These are phyloP conservation scores for Helicoverpa armigera DNA, from an alignment of 1,140 invertebrate genomes.

Conservation along the genomic window DNA sequence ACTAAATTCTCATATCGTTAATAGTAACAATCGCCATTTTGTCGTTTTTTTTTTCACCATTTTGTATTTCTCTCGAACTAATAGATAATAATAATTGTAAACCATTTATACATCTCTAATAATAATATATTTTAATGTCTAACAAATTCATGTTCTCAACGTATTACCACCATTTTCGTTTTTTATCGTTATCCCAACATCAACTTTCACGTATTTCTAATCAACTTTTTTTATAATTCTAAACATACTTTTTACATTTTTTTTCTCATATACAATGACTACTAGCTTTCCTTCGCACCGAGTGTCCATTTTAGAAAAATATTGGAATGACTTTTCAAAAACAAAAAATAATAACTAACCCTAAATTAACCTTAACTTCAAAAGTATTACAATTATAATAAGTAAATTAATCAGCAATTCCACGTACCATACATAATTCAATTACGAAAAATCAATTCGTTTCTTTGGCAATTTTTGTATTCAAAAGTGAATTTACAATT, in stretches of 20 bases:
- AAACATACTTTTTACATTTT: constrained; percentile 83
- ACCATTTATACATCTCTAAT: constrained; percentile 85
- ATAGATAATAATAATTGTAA: constrained; percentile 84
- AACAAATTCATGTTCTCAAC: constrained; percentile 85
- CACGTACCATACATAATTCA: constrained; percentile 58
- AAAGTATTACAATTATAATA: constrained; percentile 54
- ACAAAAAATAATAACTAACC: constrained; percentile 61
- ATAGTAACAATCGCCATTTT: constrained; percentile 85
- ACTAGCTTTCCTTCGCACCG: constrained; percentile 72
- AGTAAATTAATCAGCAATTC: constrained; percentile 62
- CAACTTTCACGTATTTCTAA: constrained; percentile 80
- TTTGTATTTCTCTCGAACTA: constrained; percentile 82
- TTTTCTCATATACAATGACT: constrained; percentile 76
- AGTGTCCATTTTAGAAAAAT: constrained; percentile 77
- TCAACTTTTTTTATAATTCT: constrained; percentile 81
- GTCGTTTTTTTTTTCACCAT: constrained; percentile 62
- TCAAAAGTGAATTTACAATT: constrained; percentile 86
- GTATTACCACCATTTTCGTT: constrained; percentile 73
- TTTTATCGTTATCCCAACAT: constrained; percentile 77
- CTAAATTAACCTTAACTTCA: constrained; percentile 60
- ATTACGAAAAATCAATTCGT: constrained; percentile 73
- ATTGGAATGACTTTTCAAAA: constrained; percentile 79
- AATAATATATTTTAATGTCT: constrained; percentile 85
- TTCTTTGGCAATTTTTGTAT: constrained; percentile 84
- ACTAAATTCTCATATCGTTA: constrained; percentile 86